A percentile compares a stretch with the other conserved stretches of the same genome.
phyloP scores from a whole-genome alignment of 64 coral and sea anemone species.

The Acropora yongei region DNA sequence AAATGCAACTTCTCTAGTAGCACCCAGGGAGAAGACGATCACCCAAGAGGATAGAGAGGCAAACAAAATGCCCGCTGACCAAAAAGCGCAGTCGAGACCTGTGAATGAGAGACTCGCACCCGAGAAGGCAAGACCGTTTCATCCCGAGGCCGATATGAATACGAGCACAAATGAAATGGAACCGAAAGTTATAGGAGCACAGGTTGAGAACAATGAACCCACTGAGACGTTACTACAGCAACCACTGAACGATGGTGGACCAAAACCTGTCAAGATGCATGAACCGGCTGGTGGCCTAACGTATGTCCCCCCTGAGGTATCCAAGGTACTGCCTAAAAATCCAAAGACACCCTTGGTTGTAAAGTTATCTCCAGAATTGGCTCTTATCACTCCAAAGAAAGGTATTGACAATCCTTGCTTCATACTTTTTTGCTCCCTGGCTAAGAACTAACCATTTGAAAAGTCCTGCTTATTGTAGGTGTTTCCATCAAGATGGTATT shows the following conservation, averaged over 20 bases:
- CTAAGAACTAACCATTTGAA: too few species aligned
- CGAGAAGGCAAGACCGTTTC: neutral
- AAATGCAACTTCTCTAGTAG: neutral
- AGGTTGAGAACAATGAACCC: neutral
- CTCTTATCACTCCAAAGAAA: conserved; percentile 26
- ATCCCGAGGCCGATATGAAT: conserved; percentile 1
- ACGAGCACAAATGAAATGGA: neutral
- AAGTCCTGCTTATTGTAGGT: too few species aligned
- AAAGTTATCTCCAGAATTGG: conserved; percentile 21
- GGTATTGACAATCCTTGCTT: neutral
- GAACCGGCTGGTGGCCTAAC: neutral
- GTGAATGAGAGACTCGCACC: neutral
- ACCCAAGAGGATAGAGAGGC: neutral
- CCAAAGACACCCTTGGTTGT: neutral
- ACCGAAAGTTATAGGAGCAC: neutral
- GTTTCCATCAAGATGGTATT: too few species aligned
- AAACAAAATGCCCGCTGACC: neutral
- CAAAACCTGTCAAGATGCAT: neutral
- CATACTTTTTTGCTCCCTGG: too few species aligned
- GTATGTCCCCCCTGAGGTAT: neutral
- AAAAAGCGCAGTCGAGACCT: neutral
- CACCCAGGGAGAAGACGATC: neutral
- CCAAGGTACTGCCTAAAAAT: neutral
- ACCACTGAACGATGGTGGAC: neutral
- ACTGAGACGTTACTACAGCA: neutral